Evolutionary conservation across 2,888 invertebrate genomes (phyloP).

Genomic region (Limnephilus lunatus): DNA sequence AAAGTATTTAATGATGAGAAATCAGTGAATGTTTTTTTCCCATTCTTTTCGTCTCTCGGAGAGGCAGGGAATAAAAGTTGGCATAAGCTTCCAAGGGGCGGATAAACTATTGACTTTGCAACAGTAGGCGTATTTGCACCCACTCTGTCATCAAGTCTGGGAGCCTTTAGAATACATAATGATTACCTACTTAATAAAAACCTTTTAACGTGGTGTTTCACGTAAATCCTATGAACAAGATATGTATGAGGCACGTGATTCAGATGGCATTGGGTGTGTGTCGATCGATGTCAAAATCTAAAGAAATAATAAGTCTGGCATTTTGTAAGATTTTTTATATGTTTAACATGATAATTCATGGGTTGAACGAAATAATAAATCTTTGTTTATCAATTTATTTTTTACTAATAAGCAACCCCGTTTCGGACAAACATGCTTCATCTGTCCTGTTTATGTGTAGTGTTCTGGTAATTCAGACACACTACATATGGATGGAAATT

Average conservation of each 20-base stretch:
- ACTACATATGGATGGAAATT: too few species aligned
- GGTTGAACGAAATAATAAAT: too few species aligned
- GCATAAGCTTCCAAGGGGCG: background rate
- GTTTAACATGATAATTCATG: background rate
- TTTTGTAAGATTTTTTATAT: background rate
- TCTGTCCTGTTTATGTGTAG: background rate
- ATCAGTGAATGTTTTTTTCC: background rate
- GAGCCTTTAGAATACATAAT: background rate
- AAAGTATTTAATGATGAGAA: background rate
- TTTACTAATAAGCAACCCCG: background rate
- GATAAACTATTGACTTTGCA: conserved; percentile 2
- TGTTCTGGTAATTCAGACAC: too few species aligned
- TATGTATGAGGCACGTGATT: background rate
- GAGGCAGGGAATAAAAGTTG: background rate
- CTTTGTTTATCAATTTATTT: background rate
- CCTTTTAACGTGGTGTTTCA: background rate
- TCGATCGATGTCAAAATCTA: too few species aligned
- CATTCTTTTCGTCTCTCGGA: background rate
- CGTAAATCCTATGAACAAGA: background rate
- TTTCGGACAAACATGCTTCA: background rate
- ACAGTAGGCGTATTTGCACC: background rate
- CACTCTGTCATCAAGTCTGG: background rate
- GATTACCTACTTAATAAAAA: background rate
- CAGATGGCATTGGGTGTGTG: background rate
- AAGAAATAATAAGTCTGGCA: background rate